These are phyloP conservation scores for Disparrhopalites patrizii DNA, from an alignment of 2,888 invertebrate genomes.

Conservation along the genomic window DNA sequence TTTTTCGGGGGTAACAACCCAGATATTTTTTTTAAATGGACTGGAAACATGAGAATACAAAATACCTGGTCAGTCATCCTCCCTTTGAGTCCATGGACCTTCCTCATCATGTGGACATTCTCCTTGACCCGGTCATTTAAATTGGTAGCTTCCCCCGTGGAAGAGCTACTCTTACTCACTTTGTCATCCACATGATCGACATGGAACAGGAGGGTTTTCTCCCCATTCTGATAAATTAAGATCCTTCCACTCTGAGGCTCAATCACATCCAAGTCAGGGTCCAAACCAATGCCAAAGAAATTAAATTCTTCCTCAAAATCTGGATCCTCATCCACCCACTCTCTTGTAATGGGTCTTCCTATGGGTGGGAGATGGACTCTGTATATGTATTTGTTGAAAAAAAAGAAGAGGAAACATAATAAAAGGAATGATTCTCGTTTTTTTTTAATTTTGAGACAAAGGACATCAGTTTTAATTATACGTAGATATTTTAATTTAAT, in stretches of 20 bases:
- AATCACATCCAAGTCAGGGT: constrained; percentile 13
- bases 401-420: not conserved
- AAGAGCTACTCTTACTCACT: constrained; percentile 1
- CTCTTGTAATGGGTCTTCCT: constrained; percentile 21
- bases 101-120: constrained; percentile 25
- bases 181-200: constrained; percentile 6
- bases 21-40: not conserved
- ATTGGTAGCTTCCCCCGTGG: not conserved
- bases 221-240: constrained; percentile 27
- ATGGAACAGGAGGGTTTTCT: constrained; percentile 24
- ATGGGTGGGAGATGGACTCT: constrained; percentile 26
- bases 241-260: constrained; percentile 13
- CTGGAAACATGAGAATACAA: not conserved
- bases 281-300: constrained; percentile 2
- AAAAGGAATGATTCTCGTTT: not conserved
- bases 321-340: constrained; percentile 15
- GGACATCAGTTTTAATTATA: no score
- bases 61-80: constrained; percentile 16
- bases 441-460: not conserved
- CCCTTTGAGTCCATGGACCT: constrained; percentile 23
- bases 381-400: not conserved
- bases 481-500: no score
- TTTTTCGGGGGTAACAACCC: no score
- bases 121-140: constrained; percentile 25
- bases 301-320: constrained; percentile 8